A percentile compares a stretch with the other conserved stretches of the same genome.
Evolutionary conservation across 2,113 vertebrate genomes (phyloP).

Genomic region (Eleginops maclovinus): DNA sequence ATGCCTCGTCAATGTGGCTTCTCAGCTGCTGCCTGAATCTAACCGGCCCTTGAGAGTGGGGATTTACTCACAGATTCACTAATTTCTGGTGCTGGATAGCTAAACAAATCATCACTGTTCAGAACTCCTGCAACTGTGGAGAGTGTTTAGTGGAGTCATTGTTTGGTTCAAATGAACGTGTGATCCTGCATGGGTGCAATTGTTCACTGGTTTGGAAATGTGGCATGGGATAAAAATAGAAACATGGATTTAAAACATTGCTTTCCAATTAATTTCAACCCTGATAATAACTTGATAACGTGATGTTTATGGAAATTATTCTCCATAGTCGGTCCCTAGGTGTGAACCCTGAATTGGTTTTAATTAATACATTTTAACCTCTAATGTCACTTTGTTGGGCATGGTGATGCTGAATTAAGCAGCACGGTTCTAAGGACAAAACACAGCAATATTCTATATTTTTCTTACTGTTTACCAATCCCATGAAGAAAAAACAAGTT

Average conservation of each 20-base stretch:
- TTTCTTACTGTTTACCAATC: constrained; percentile 15
- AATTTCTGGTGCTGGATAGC: constrained; percentile 54
- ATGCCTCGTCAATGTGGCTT: constrained; percentile 51
- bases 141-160: constrained; percentile 12
- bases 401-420: constrained; percentile 2
- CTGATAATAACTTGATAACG: constrained; percentile 22
- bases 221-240: constrained; percentile 13
- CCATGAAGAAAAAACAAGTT: neutral
- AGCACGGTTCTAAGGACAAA: neutral
- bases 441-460: neutral
- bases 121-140: constrained; percentile 33
- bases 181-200: constrained; percentile 24
- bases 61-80: constrained; percentile 73
- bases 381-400: constrained; percentile 23
- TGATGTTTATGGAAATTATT: neutral
- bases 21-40: constrained; percentile 74
- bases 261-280: too few relatives aligned
- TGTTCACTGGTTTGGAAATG: constrained; percentile 28
- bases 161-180: constrained; percentile 36
- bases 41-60: constrained; percentile 66
- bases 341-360: neutral
- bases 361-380: constrained; percentile 1
- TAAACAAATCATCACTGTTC: constrained; percentile 50
- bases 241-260: neutral
- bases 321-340: neutral